These are phyloP conservation scores for Ganaspis sp. DNA, from an alignment of 1,140 invertebrate genomes.

Conservation along the genomic window DNA sequence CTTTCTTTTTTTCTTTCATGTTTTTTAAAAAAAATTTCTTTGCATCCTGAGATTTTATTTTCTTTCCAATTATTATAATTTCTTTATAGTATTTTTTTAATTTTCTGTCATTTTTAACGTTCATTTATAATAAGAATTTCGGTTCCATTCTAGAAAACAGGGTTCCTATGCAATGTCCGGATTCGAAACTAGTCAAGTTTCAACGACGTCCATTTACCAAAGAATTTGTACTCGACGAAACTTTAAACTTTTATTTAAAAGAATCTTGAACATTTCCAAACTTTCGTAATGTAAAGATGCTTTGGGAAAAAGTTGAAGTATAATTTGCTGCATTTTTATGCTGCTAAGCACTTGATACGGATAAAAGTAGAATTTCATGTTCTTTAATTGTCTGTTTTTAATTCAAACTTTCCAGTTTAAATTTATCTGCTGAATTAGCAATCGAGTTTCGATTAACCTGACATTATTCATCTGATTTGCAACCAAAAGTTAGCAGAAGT, in stretches of 20 bases:
- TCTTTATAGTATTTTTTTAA: too few relatives aligned
- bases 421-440: neutral
- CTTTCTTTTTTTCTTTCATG: neutral
- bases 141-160: neutral
- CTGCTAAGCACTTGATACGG: too few relatives aligned
- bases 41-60: too few relatives aligned
- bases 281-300: neutral
- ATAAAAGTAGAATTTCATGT: neutral
- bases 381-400: neutral
- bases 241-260: neutral
- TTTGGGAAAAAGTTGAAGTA: neutral
- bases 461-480: neutral
- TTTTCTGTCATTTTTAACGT: too few relatives aligned
- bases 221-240: neutral
- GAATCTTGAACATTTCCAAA: neutral
- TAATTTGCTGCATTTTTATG: neutral
- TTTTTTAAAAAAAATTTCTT: too few relatives aligned
- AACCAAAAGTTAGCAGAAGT: too few relatives aligned
- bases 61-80: too few relatives aligned
- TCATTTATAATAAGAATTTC: too few relatives aligned
- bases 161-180: neutral
- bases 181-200: neutral
- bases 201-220: neutral
- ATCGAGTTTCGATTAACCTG: neutral
- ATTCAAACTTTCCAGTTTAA: neutral